Base-by-base conservation (phyloP, 2,113 vertebrate species). In the Chunga burmeisteri region DNA sequence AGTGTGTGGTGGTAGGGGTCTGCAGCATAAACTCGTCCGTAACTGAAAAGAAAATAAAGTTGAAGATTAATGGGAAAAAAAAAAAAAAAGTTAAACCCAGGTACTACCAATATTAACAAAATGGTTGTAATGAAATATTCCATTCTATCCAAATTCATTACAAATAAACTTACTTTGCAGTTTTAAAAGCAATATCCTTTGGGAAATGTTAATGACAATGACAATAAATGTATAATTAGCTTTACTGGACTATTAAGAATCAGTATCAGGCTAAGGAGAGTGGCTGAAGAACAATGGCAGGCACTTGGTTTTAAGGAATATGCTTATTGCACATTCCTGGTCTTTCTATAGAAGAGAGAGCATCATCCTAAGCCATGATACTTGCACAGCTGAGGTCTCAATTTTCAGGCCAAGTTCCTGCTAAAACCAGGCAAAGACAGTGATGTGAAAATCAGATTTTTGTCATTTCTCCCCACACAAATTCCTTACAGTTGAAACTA, bases 11-110 rank as follows among this genome's bases (percentile, higher is more conserved):
- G 99, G 99, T 99, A 99, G 99, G 99, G 99, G 98, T 99, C 99
- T 98, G 99, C 99, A 99, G 99, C 99, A 99, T 99, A 99, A 99
- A 99, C 99, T 99, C 99, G 98, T 99, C 99, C 99, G 98, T 99
- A 99, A 99, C 99, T 99, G 98, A 63, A 98, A 98, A 98, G 88
- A 97, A 97, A 96, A 95, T 19, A 95, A n/a, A 96, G 86, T 65
- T 67, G 74, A 68, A 91, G 75, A 87, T 96, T 91, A 95, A 96
- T 79, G 46, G 68, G 4, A 14, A 73, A 94, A 92, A 88, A 77
- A 61, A 77, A 68, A 20, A 50, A 95, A 36, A 66, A 32, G 47
- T 55, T 86, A 73, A 93, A 94, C 15, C 0, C 17, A 66, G 32
- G 6, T 80, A 59, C 44, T 63, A 62, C 18, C 10, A 9, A 26